Base-by-base conservation (phyloP, 2,797 vertebrate species). In the Lepilemur ruficaudatus region DNA sequence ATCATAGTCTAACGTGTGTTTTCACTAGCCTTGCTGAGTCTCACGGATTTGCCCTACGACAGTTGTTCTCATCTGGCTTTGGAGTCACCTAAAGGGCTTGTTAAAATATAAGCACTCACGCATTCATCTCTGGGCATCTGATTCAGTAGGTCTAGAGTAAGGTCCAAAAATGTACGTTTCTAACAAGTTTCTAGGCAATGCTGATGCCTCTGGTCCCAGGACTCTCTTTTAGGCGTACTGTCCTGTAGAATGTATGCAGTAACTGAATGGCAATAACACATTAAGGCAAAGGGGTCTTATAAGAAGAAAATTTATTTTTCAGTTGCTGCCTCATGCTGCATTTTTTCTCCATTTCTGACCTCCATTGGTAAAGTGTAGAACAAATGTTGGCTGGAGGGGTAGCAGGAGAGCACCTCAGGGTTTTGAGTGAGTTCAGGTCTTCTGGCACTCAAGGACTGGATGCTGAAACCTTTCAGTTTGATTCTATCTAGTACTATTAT, bases 391-490 rank as follows among this genome's bases (percentile, higher is more conserved):
- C 6, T 41, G 8, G 4, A 67, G 20, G 10, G 3, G 7, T 76
- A 94, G 17, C 11, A 81, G 91, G 32, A 79, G 38, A 87, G 32
- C 3, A 73, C 18, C 30, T 85, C 78, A 78, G 8, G 73, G 23
- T 94, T 96, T 70, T 89, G n/a, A 91, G 86, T 79, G 57, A 86
- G 11, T 82, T 91, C 38, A 79, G 55, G 50, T 69, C 78, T 89
- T 69, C 48, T 89, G 22, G 4, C 38, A 69, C 18, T 83, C 46
- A 55, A 70, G 52, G 89, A 96, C 32, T 81, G 4, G 30, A 59
- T 13, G 75, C 14, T 35, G 79, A 91, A 73, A 89, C 41, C 46
- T 67, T 80, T 75, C 35, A 18, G 6, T 63, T 80, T 80, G 11
- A 41, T 75, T 92, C 50, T 85, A 86, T 43, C 32, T 83, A 86